phyloP scores from a whole-genome alignment of 2,797 vertebrate species.

The Parauchenoglanis punctatus region DNA sequence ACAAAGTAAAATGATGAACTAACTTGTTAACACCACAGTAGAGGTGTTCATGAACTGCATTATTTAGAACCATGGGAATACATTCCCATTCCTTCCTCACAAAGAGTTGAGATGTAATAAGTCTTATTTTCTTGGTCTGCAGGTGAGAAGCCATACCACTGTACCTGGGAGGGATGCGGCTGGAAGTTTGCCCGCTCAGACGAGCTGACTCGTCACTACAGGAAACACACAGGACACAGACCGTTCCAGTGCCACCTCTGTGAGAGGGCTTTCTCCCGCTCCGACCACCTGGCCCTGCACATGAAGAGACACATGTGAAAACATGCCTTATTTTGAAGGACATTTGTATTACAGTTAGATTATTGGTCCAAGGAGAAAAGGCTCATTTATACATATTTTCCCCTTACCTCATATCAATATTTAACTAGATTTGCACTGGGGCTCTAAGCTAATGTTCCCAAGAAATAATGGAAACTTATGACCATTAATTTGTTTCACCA shows the following conservation, averaged over 20 bases:
- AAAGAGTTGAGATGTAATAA: not conserved
- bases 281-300: conserved; percentile 90
- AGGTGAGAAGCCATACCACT: conserved; percentile 95
- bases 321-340: conserved; percentile 31
- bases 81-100: not conserved
- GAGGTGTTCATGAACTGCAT: not conserved
- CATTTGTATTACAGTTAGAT: conserved; percentile 16
- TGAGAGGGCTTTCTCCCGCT: conserved; percentile 90
- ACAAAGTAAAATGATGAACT: not conserved
- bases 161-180: conserved; percentile 93
- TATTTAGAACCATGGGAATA: not conserved
- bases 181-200: conserved; percentile 94
- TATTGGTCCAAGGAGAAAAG: not conserved
- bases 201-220: conserved; percentile 89
- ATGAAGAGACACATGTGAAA: conserved; percentile 93
- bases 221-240: conserved; percentile 90
- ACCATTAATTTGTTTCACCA: conserved; percentile 1
- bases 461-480: conserved; percentile 6
- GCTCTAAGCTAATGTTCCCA: conserved; percentile 20
- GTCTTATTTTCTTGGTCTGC: conserved; percentile 24
- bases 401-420: conserved; percentile 28
- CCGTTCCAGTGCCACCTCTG: conserved; percentile 93
- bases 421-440: conserved; percentile 25
- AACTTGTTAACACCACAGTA: not conserved
- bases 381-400: not conserved